Evolutionary conservation across 2,113 vertebrate genomes (phyloP).

Genomic region (Elaphurus davidianus): DNA sequence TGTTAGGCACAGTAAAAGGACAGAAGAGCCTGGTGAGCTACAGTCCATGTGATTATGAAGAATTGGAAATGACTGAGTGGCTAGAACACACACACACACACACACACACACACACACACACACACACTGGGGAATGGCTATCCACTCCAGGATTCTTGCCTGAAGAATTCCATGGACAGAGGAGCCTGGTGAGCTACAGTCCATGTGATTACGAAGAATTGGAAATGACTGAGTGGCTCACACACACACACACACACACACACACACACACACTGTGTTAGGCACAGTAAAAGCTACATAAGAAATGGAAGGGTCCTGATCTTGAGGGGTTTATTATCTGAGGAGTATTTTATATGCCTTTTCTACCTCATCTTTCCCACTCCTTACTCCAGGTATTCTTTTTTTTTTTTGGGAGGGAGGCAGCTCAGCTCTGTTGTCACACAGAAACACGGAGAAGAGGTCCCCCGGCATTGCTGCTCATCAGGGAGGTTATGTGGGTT

Average conservation of each 20-base stretch:
- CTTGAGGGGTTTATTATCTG: neutral
- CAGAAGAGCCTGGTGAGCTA: neutral
- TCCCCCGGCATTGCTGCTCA: neutral
- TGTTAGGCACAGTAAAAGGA: neutral
- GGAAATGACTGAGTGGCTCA: neutral
- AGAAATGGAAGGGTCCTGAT: neutral
- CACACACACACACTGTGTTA: neutral
- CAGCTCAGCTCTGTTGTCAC: accelerated
- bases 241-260: too few species aligned
- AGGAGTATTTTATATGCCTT: neutral
- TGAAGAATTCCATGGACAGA: neutral
- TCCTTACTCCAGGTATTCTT: neutral
- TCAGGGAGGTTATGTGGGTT: neutral
- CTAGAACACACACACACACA: neutral
- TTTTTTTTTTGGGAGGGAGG: neutral
- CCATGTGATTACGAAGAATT: neutral
- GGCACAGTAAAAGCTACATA: neutral
- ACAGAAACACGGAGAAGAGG: neutral
- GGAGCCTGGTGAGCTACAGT: neutral
- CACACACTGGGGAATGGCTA: too few species aligned
- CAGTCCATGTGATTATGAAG: neutral
- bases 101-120: neutral
- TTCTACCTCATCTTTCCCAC: too few species aligned
- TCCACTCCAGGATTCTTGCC: neutral
- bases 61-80: neutral